phyloP scores from a whole-genome alignment of 2,888 invertebrate species.

The Aspidapion aeneum region DNA sequence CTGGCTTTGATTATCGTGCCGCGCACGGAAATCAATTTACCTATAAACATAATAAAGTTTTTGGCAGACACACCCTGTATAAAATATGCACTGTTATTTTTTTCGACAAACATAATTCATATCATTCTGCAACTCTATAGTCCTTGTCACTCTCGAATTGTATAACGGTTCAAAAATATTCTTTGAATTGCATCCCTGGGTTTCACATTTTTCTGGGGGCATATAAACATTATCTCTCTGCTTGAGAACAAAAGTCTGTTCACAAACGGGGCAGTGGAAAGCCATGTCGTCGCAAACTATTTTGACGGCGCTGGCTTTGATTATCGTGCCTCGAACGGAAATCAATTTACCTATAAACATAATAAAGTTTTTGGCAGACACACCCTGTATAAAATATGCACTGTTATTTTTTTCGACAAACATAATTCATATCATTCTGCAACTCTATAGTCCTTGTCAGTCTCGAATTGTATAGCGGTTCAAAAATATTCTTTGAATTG shows the following conservation, averaged over 20 bases:
- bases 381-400: neutral
- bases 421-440: constrained; percentile 69
- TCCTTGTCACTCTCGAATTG: constrained; percentile 67
- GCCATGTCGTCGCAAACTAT: constrained; percentile 73
- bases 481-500: constrained; percentile 58
- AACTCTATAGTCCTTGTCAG: constrained; percentile 72
- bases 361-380: neutral
- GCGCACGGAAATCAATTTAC: constrained; percentile 72
- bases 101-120: constrained; percentile 46
- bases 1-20: constrained; percentile 84
- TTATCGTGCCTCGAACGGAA: constrained; percentile 80
- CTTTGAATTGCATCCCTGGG: constrained; percentile 54
- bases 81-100: neutral
- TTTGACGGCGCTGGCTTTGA: constrained; percentile 71
- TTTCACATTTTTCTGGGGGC: constrained; percentile 56
- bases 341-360: constrained; percentile 66
- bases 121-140: constrained; percentile 75
- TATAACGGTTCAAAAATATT: constrained; percentile 62
- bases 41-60: constrained; percentile 45
- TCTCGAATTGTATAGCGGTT: constrained; percentile 60
- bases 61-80: neutral
- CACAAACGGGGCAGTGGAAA: constrained; percentile 71
- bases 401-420: neutral
- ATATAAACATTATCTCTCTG: constrained; percentile 62
- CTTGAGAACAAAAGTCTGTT: constrained; percentile 59